Base-by-base conservation (phyloP, 2,797 vertebrate genomes). In the Lepilemur septentrionalis region DNA sequence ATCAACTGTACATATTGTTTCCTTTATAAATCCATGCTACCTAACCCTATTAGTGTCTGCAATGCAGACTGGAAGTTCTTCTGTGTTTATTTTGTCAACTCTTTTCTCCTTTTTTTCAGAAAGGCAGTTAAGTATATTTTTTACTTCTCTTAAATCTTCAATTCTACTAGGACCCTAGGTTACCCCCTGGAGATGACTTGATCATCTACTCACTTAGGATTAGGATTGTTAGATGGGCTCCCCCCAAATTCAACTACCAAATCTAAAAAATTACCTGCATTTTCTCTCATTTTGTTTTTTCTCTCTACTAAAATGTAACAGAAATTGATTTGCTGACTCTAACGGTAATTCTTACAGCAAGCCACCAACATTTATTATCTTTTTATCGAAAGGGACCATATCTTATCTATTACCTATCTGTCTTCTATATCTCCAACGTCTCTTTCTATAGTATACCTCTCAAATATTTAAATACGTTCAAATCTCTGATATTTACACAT, bases 371-470 rank as follows among this genome's bases (percentile, higher is more conserved):
- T 70, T 2, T 9, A 75, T 32, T 52, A 57, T 22, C 4, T 46
- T 89, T 25, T 65, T 6, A 14, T 78, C 2, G 5, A 30, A 25
- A 73, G 22, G 2, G 23, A 14, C 11, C 25, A n/a, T 3, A 76
- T 12, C n/a, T 5, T 67, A 2, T 38, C 5, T 73, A 2, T 57
- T 28, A 35, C 2, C 2, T 0, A 17, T 13, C 6, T 48, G 2
- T 69, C 11, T 41, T 78, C 7, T n/a, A 14, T 32, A 41, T 11
- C 25, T 72, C 57, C 6, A 67, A 57, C 6, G 61, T 69, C 9
- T 52, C 10, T 11, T 32, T 65, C 18, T 65, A 55, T 30, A 38
- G 0, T 59, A 67, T 4, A 55, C 23, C 18, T 35, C 13, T 46
- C 38, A 69, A 55, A 3, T 41, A 67, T 48, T 43, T 72, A 59